Base-by-base conservation (phyloP, 2,797 vertebrate species). In the Xiphorhynchus erythropygius region DNA sequence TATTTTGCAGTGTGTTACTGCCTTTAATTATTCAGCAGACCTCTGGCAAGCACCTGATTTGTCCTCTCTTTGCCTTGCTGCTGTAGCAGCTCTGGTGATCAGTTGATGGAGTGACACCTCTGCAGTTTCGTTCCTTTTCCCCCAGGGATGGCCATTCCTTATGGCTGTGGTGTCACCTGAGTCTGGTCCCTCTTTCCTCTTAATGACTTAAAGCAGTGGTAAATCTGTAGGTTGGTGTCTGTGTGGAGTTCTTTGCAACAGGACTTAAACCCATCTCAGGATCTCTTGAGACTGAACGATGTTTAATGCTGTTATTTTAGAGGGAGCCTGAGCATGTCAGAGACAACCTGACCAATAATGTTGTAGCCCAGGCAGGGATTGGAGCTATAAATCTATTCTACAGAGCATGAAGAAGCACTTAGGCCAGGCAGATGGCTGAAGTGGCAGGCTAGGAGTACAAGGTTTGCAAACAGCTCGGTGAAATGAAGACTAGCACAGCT, bases 11-110 rank as follows among this genome's bases (percentile, higher is more conserved):
- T 23, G 28, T 62, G 71, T 57, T 65, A 10, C 65, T 69, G 63
- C 9, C 50, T 87, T 85, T 25, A 93, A 89, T 92, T 93, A 83
- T 83, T 95, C 68, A 94, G 41, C 33, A 94, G 68, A 44, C 60
- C 37, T 82, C 81, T 82, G 84, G 56, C 67, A 89, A 25, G 37
- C 75, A 9, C 42, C 53, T 63, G 56, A 42, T 79, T 50, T 74
- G 12, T 83, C 63, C 76, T 62, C 64, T 74, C 60, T 24, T 57
- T 70, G 53, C 52, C 70, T 73, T 67, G 65, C 70, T 88, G 49
- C 53, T 67, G 32, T 10, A 22, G 55, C 23, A 13, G 39, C 79
- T 56, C 63, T 5, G 21, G 23, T 42, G 14, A 7, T 52, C 68
- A 3, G n/a, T 27, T 64, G 46, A n/a, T 73, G 87, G 52, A 67